Percentiles rank a stretch among this genome's conserved stretches.
These are phyloP conservation scores for Platycheirus rosarum DNA, from an alignment of 2,888 invertebrate species.

Conservation along the genomic window DNA sequence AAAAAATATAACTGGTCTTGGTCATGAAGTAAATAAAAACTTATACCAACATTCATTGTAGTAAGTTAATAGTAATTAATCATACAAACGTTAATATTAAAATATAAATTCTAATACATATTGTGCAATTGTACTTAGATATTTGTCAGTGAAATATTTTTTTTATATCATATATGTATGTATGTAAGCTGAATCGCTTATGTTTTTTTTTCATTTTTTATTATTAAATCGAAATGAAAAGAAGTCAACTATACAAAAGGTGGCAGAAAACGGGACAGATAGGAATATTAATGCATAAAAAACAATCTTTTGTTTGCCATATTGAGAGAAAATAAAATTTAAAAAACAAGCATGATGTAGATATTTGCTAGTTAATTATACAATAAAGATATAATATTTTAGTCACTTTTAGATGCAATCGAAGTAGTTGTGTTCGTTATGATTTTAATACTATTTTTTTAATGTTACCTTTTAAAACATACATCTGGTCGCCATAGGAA, in stretches of 20 bases:
- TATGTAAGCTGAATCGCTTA: slow-evolving; percentile 69
- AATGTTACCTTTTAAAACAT: slow-evolving; percentile 40
- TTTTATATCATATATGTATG: slow-evolving; percentile 40
- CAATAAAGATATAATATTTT: slow-evolving; percentile 2
- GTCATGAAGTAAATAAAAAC: slow-evolving; percentile 21
- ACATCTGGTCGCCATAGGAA: slow-evolving; percentile 66
- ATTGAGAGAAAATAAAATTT: slow-evolving; percentile 29
- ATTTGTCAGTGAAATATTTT: slow-evolving; percentile 71
- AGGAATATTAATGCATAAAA: slow-evolving; percentile 31
- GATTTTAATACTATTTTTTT: slow-evolving; percentile 24
- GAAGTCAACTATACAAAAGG: slow-evolving; percentile 20
- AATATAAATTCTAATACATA: slow-evolving; percentile 37
- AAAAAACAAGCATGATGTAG: slow-evolving; percentile 20
- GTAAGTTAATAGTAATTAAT: not conserved
- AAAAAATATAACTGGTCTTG: not conserved
- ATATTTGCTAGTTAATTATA: slow-evolving; percentile 22
- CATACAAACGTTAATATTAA: slow-evolving; percentile 13
- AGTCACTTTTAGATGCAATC: slow-evolving; percentile 47
- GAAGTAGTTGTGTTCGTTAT: slow-evolving; percentile 68
- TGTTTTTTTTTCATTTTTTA: slow-evolving; percentile 75
- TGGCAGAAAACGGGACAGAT: slow-evolving; percentile 45
- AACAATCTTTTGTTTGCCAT: slow-evolving; percentile 60
- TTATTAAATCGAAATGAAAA: not conserved
- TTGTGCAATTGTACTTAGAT: slow-evolving; percentile 74
- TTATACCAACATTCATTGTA: slow-evolving; percentile 28